Base-by-base conservation (phyloP, 1,140 invertebrate genomes). In the Drosophila eugracilis region DNA sequence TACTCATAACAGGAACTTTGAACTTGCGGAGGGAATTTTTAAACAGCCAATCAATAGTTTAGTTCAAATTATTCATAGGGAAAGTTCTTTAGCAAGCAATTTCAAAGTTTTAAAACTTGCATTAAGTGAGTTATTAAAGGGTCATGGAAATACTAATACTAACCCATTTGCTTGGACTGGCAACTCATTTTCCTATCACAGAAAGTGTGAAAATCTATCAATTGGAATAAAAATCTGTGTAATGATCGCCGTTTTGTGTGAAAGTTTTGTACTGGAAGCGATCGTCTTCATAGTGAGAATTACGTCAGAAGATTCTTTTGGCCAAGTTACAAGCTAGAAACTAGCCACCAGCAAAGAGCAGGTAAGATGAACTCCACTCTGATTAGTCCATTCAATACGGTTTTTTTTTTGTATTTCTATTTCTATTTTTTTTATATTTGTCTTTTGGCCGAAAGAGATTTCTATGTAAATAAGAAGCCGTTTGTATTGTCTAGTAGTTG, bases 401-500 rank as follows among this genome's bases (percentile, higher is more conserved):
- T 14, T 22, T 65, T 47, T 60, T 60, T 55, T 39, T 39, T 26
- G 4, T 57, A 42, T 49, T 47, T 47, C n/a, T 37, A n/a, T 41
- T 26, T 57, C 9, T 30, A 12, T 32, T 12, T 41, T 26, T 37
- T 60, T 55, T 32, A n/a, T n/a, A n/a, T n/a, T n/a, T n/a, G n/a
- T n/a, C n/a, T n/a, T n/a, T n/a, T n/a, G n/a, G n/a, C n/a, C 10
- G 28, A 50, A 52, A 47, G 28, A 67, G 60, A 67, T 67, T 67
- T 67, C 60, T 67, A 67, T 67, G 63, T 67, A 67, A 67, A 67
- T 67, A 67, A 21, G 45, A 28, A 66, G 60, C 28, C 36, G 50
- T 71, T 70, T 57, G 34, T 71, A 58, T 70, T 70, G 36, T 48
- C 44, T 76, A 52, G 73, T 66, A 75, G 57, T 75, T 65, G 53